Evolutionary conservation across 2,113 vertebrate species (phyloP).

Genomic region (Drymodes brunneopygia): DNA sequence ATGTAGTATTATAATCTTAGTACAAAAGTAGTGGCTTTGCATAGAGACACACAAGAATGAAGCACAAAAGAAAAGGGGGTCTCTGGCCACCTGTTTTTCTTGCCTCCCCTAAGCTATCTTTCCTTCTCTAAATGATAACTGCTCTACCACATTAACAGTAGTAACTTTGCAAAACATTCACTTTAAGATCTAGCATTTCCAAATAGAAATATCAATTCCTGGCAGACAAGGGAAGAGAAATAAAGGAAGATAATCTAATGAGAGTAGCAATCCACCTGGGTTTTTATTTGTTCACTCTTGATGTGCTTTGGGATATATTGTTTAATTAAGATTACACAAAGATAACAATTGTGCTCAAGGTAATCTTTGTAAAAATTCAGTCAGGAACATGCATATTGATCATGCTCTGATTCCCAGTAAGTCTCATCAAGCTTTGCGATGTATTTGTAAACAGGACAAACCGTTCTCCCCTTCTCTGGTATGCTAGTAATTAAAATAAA

Average conservation of each 20-base stretch:
- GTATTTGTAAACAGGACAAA: neutral
- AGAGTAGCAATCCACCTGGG: neutral
- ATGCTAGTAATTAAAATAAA: neutral
- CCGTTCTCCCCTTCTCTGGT: neutral
- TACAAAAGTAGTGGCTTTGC: neutral
- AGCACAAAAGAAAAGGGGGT: neutral
- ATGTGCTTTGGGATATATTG: neutral
- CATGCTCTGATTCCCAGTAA: neutral
- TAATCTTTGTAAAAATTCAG: neutral
- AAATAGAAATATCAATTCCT: neutral
- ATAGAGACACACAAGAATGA: neutral
- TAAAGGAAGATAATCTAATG: neutral
- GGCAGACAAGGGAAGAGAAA: neutral
- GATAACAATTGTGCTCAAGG: neutral
- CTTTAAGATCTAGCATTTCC: neutral
- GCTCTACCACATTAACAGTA: neutral
- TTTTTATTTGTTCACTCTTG: neutral
- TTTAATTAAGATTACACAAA: slow-evolving; percentile 19
- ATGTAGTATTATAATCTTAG: neutral
- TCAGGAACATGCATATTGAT: neutral
- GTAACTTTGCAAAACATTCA: neutral
- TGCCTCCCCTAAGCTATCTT: neutral
- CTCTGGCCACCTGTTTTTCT: neutral
- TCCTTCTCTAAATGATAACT: neutral
- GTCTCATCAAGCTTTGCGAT: neutral